phyloP scores from a whole-genome alignment of 2,888 invertebrate species.

The Drosophila kanekoi region DNA sequence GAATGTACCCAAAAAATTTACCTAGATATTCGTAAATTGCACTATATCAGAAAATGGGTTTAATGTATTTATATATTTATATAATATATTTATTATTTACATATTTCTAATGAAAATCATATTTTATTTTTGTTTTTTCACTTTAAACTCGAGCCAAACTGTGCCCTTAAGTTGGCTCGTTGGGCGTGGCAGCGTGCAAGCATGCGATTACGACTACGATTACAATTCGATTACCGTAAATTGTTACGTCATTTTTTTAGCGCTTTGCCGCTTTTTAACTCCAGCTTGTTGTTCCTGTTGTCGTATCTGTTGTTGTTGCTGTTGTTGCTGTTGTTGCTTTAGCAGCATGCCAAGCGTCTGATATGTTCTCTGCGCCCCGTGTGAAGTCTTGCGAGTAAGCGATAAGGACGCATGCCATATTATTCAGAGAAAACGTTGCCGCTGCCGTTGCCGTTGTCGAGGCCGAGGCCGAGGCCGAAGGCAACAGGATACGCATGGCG shows the following conservation, averaged over 20 bases:
- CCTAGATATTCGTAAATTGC: too few species aligned
- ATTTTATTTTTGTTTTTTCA: too few species aligned
- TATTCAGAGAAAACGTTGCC: constrained; percentile 15
- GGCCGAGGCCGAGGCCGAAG: neutral
- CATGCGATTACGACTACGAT: constrained; percentile 25
- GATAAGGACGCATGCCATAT: constrained; percentile 56
- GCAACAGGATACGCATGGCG: constrained; percentile 7
- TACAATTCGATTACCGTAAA: constrained; percentile 40
- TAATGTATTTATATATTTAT: too few species aligned
- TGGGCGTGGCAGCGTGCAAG: constrained; percentile 22
- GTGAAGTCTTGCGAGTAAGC: constrained; percentile 71
- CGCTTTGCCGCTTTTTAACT: constrained; percentile 20
- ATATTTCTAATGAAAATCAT: too few species aligned
- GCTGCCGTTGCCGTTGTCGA: neutral
- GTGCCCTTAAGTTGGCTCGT: neutral
- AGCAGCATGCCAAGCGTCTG: constrained; percentile 23
- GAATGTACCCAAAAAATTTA: too few species aligned
- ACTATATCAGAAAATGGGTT: too few species aligned
- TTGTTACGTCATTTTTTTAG: constrained; percentile 28
- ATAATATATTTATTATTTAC: too few species aligned
- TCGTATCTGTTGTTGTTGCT: too few species aligned
- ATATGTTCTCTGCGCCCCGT: constrained; percentile 28
- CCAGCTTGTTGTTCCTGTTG: constrained; percentile 1
- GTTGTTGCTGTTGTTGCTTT: constrained; percentile 2
- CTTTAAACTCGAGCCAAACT: too few species aligned